These are phyloP conservation scores for Platerodrilus igneus DNA, from an alignment of 2,888 invertebrate species.

Conservation along the genomic window DNA sequence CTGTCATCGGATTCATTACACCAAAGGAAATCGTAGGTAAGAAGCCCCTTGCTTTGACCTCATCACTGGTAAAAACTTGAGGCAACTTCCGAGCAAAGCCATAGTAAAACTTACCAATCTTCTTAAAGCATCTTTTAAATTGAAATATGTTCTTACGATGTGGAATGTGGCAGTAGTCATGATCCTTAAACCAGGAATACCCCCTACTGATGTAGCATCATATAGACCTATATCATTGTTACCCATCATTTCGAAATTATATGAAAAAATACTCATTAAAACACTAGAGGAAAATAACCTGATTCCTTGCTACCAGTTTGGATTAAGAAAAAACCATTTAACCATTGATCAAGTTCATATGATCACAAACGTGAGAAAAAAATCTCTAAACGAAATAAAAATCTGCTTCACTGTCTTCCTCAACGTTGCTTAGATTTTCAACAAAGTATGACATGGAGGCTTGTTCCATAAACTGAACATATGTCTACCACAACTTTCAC, in stretches of 20 bases:
- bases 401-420: constrained; percentile 17
- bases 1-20: too few species aligned
- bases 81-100: constrained; percentile 4
- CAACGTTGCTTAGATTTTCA: constrained; percentile 22
- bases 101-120: constrained; percentile 4
- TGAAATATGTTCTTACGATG: constrained; percentile 6
- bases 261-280: constrained; percentile 28
- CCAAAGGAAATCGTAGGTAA: too few species aligned
- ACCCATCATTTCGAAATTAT: too few species aligned
- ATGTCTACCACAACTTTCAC: constrained; percentile 5
- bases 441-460: constrained; percentile 25
- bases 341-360: constrained; percentile 27
- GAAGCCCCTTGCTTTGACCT: constrained; percentile 5
- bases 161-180: constrained; percentile 27
- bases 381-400: constrained; percentile 12
- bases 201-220: constrained; percentile 19
- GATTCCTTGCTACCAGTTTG: constrained; percentile 22
- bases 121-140: constrained; percentile 3
- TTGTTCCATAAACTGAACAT: constrained; percentile 10
- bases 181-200: constrained; percentile 29
- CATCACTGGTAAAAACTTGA: not conserved
- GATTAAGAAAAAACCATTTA: constrained; percentile 24
- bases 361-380: constrained; percentile 15
- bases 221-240: constrained; percentile 31
- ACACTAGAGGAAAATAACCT: constrained; percentile 17